phyloP scores from a whole-genome alignment of 1,140 invertebrate genomes.

The Chlorops oryzae region DNA sequence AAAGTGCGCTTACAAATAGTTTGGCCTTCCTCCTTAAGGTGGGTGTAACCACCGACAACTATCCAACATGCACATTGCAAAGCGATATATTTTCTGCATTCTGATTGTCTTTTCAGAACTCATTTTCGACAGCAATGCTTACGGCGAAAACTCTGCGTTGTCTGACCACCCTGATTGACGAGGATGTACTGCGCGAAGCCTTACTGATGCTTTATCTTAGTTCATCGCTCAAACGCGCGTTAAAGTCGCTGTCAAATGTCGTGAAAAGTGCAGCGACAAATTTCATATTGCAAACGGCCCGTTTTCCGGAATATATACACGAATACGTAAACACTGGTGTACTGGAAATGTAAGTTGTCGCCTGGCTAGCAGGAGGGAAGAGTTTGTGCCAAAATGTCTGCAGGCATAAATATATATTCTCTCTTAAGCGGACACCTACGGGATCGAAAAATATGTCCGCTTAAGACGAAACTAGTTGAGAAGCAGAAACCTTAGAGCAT shows the following conservation, averaged over 20 bases:
- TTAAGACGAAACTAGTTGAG: too few relatives aligned
- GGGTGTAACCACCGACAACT: not conserved
- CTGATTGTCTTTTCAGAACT: constrained; percentile 23
- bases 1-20: constrained; percentile 21
- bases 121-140: constrained; percentile 36
- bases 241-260: constrained; percentile 36
- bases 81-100: too few relatives aligned
- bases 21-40: constrained; percentile 35
- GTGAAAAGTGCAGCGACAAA: constrained; percentile 40
- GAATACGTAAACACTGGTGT: constrained; percentile 37
- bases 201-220: constrained; percentile 28
- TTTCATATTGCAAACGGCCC: constrained; percentile 40
- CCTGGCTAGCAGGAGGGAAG: too few relatives aligned
- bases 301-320: constrained; percentile 33
- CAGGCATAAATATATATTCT: not conserved
- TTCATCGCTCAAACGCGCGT: constrained; percentile 34
- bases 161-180: constrained; percentile 35
- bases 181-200: constrained; percentile 20
- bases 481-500: too few relatives aligned
- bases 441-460: too few relatives aligned
- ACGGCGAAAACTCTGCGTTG: constrained; percentile 41
- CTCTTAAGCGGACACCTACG: too few relatives aligned
- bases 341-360: constrained; percentile 35
- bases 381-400: too few relatives aligned
- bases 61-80: too few relatives aligned